Evolutionary conservation across 2,888 invertebrate species (phyloP), one percentile per base, ranked within the genome.

Genomic region (Lampropteryx suffumata): DNA sequence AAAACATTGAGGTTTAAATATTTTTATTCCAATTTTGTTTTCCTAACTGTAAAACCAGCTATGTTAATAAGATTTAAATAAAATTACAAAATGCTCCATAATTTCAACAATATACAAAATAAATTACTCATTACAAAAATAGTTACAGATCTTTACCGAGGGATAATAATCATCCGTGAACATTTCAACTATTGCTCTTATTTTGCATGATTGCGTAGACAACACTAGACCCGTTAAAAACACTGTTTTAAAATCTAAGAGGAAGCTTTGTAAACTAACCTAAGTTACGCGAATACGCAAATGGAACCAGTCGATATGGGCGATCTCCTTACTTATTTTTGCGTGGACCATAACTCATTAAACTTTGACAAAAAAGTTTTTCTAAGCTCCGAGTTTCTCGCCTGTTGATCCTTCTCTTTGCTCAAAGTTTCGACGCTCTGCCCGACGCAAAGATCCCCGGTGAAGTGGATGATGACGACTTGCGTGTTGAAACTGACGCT

Each of bases 341-440:
- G 82, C 41, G 83, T 77, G 13, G 87, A 84, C 89, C 90, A 90
- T 65, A 82, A 82, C 64, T 90, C 89, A 53, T 90, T 90, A 63
- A 84, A 90, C 65, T 90, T 90, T 11, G 83, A 80, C 12, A 90
- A 73, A 63, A 87, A 92, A 0, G 92, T 92, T 76, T 91, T 91
- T 60, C 92, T 82, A 65, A 93, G 87, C 78, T 92, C 92, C 33
- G 92, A 92, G 71, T 93, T 93, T 44, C 93, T 83, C 2, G 92
- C 91, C 66, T 93, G 93, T 59, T 93, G 93, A 59, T 93, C 93
- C 32, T 91, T 84, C 66, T 93, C 93, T 68, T 92, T 92, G 76
- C 92, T 92, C 8, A 93, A 78, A 0, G 92, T 92, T 68, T 93
- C 93, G 14, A 91, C 92, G 56, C 91, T 90, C 52, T 91, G 90